These are phyloP conservation scores for Odontomyia ornata DNA, from an alignment of 2,888 invertebrate species.

Conservation along the genomic window DNA sequence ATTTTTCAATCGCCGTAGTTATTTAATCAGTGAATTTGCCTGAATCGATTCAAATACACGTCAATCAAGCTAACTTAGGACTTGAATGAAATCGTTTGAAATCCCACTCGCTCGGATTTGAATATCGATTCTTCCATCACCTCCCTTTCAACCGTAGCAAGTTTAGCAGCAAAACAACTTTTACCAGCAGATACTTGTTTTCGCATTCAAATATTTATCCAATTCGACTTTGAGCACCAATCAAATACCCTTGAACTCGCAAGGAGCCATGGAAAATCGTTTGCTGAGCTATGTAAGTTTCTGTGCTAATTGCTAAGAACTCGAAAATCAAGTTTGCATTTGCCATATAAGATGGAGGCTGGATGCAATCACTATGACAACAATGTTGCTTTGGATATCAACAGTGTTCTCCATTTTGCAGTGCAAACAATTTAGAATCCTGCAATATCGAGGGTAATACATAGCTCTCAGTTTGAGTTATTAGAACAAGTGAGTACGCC, in stretches of 20 bases:
- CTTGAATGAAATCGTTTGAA: no score
- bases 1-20: no score
- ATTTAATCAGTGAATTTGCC: no score
- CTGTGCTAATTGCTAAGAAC: slow-evolving; percentile 7
- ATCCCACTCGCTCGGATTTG: no score
- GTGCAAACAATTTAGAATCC: slow-evolving; percentile 3
- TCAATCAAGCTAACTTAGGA: no score
- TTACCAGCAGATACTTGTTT: background rate
- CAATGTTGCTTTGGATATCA: slow-evolving; percentile 17
- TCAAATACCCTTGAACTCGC: slow-evolving; percentile 28
- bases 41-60: no score
- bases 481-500: slow-evolving; percentile 36
- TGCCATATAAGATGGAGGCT: background rate
- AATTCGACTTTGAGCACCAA: slow-evolving; percentile 21
- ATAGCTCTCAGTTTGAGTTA: slow-evolving; percentile 37
- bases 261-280: slow-evolving; percentile 9
- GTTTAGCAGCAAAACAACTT: background rate
- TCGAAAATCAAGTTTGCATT: slow-evolving; percentile 34
- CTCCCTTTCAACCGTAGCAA: no score
- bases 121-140: no score
- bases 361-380: slow-evolving; percentile 7
- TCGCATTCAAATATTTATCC: slow-evolving; percentile 16
- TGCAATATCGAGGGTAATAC: slow-evolving; percentile 10
- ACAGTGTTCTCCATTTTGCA: slow-evolving; percentile 6
- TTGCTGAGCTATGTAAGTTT: slow-evolving; percentile 16